phyloP scores from a whole-genome alignment of 2,888 invertebrate genomes.

The Zygaena filipendulae region DNA sequence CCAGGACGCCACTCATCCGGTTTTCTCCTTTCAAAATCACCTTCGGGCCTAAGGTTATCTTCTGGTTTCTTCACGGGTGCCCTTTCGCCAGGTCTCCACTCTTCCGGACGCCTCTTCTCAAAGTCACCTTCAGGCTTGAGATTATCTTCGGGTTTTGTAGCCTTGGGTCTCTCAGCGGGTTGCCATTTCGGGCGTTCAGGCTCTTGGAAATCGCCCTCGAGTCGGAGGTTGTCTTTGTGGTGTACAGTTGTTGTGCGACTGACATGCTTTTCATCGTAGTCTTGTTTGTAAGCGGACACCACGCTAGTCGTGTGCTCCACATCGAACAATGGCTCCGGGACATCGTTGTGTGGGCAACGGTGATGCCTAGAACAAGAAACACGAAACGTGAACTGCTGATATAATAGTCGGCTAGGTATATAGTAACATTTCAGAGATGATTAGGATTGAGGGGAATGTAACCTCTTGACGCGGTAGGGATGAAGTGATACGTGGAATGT shows the following conservation, averaged over 20 bases:
- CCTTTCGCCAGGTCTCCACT: conserved; percentile 64
- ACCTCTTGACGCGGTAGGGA: conserved; percentile 56
- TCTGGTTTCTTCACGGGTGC: conserved; percentile 64
- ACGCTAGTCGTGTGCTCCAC: conserved; percentile 64
- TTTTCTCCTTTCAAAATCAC: conserved; percentile 60
- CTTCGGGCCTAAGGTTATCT: conserved; percentile 69
- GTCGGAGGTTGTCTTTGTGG: conserved; percentile 77
- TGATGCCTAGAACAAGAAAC: conserved; percentile 75
- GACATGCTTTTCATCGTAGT: conserved; percentile 74
- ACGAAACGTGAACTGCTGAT: conserved; percentile 7
- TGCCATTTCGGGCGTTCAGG: conserved; percentile 58
- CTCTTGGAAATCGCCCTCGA: conserved; percentile 75
- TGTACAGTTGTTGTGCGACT: conserved; percentile 68
- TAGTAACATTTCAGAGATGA: too few relatives aligned
- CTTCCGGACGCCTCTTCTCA: conserved; percentile 46
- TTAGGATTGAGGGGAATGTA: conserved; percentile 15
- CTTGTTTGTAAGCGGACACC: conserved; percentile 72
- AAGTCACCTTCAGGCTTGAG: conserved; percentile 53
- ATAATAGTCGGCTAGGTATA: conserved; percentile 1
- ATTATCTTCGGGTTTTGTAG: conserved; percentile 56
- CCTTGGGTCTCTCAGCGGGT: conserved; percentile 69
- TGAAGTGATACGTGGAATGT: conserved; percentile 43
- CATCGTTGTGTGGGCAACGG: conserved; percentile 81
- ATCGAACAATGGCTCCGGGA: conserved; percentile 69
- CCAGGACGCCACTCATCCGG: conserved; percentile 35